Evolutionary conservation across 2,888 invertebrate species (phyloP), one percentile per base, ranked within the genome.

Genomic region (Dasypogon diadema): DNA sequence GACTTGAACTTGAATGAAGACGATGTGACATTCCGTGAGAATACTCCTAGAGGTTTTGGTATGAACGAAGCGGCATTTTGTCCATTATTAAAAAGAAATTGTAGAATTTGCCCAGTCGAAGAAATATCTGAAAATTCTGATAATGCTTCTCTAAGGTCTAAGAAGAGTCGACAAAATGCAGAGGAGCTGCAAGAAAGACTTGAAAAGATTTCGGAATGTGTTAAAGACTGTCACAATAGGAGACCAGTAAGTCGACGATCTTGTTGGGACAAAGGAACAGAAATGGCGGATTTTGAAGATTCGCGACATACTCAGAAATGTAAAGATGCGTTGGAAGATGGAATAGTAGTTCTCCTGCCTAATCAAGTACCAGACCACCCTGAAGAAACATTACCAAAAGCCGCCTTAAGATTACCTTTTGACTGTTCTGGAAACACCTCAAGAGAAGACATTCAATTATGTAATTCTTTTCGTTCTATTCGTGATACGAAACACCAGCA

Each of bases 41-140:
- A 37, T 1, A 37, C 37, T 18, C 37, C 60, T 37, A 8, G 37
- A 18, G 2, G 14, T 14, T 30, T 1, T 6, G 8, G 8, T 14
- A 14, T 21, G 1, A 2, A 1, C 16, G 18, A 34, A 12, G 14
- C 12, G 21, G 12, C 14, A 12, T 37, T 34, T n/a, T 16, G 12
- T 21, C n/a, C 60, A 26, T 2, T 16, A 2, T 1, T 60, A 5
- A 21, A 2, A 3, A 16, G 21, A 0, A 60, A 37, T 37, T 18
- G 37, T 21, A 60, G 74, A 54, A 77, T 77, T 34, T 75, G 30
- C 46, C 77, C 77, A 8, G 75, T 77, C 14, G 24, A 56, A 46
- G 77, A 77, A 55, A 26, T 54, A 14, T 58, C 72, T 2, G 77
- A 77, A 56, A 60, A 30, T 42, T 77, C 77, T 1, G 70, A 60